phyloP scores from a whole-genome alignment of 1,140 invertebrate genomes.

The Belonocnema kinseyi region DNA sequence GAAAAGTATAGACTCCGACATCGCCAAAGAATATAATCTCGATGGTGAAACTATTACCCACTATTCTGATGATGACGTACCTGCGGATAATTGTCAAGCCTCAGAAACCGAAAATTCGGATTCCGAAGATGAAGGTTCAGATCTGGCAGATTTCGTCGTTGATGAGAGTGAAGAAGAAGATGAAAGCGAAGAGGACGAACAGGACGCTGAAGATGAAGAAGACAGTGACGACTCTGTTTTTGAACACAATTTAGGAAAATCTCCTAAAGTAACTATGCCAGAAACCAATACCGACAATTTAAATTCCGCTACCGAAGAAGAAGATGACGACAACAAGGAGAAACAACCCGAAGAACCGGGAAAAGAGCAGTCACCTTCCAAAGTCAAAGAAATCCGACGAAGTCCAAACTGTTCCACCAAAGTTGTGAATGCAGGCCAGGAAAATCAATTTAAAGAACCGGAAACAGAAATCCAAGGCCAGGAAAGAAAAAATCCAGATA shows the following conservation, averaged over 20 bases:
- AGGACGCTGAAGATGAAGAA: slow-evolving; percentile 1
- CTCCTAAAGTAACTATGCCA: neutral
- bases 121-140: slow-evolving; percentile 58
- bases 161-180: slow-evolving; percentile 53
- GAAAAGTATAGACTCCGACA: slow-evolving; percentile 57
- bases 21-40: slow-evolving; percentile 63
- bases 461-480: neutral
- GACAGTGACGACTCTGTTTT: slow-evolving; percentile 21
- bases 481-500: neutral
- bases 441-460: slow-evolving; percentile 5
- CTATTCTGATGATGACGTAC: slow-evolving; percentile 63
- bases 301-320: neutral
- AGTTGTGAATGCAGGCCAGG: neutral
- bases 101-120: slow-evolving; percentile 65
- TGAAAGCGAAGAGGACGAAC: slow-evolving; percentile 18
- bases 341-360: neutral
- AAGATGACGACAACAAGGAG: neutral
- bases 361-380: neutral
- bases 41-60: slow-evolving; percentile 44
- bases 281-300: neutral
- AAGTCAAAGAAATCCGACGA: neutral
- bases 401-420: neutral
- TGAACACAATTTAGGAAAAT: neutral
- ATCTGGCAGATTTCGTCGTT: slow-evolving; percentile 62
- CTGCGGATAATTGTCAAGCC: slow-evolving; percentile 60